Percentiles rank a stretch among this genome's conserved stretches.
Evolutionary conservation across 2,113 vertebrate genomes (phyloP).

Genomic region (Ictalurus furcatus): DNA sequence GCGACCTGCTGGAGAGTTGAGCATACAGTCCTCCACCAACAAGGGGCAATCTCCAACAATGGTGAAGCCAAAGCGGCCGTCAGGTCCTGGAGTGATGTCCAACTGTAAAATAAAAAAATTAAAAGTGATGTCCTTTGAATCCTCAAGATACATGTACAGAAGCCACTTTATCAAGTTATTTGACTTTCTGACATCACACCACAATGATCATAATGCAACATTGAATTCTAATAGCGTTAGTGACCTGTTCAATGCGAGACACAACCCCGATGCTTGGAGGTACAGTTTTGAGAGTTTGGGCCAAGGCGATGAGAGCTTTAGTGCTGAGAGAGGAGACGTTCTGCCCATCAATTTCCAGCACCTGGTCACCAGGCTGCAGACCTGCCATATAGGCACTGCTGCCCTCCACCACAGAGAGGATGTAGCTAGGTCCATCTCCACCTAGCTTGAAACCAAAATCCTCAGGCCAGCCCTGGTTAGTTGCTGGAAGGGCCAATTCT

Average conservation of each 20-base stretch:
- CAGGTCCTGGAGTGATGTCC: conserved; percentile 70
- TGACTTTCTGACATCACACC: neutral
- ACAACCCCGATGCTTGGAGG: conserved; percentile 95
- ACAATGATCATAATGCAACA: neutral
- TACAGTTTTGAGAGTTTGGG: conserved; percentile 80
- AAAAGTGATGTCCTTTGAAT: neutral
- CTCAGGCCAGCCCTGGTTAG: conserved; percentile 94
- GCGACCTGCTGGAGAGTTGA: conserved; percentile 73
- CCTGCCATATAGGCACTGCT: conserved; percentile 89
- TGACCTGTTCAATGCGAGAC: conserved; percentile 79
- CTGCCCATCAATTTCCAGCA: conserved; percentile 93
- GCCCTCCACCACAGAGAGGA: conserved; percentile 88
- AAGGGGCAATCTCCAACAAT: conserved; percentile 76
- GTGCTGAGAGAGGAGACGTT: conserved; percentile 83
- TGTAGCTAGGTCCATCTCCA: conserved; percentile 89
- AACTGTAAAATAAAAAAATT: conserved; percentile 55
- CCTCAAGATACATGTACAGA: neutral
- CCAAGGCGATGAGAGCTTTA: conserved; percentile 78
- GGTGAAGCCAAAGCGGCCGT: conserved; percentile 78
- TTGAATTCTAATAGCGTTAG: neutral
- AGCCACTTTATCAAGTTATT: neutral
- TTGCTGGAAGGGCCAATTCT: conserved; percentile 71
- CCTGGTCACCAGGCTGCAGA: conserved; percentile 87
- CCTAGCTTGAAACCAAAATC: conserved; percentile 90
- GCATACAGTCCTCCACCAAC: conserved; percentile 76